Base-by-base conservation (phyloP, 2,888 invertebrate species). In the Hypolimnas misippus region DNA sequence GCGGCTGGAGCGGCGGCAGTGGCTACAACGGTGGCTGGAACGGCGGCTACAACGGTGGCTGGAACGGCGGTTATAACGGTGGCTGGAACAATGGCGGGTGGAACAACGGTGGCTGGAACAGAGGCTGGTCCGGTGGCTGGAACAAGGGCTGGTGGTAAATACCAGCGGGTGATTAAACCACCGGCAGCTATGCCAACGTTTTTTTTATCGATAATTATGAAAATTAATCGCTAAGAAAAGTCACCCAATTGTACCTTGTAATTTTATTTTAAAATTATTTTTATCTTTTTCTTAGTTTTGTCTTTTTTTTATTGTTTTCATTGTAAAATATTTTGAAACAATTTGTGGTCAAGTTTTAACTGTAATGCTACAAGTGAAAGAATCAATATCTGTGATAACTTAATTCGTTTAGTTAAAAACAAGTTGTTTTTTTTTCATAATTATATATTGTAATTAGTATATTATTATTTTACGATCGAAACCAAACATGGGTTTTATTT, bases 1-100 rank as follows among this genome's bases (percentile, higher is more conserved):
- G 46, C 65, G 44, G 63, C 54, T 54, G 42, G 67, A 40, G 46
- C 70, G 53, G 75, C 73, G 19, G 72, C 75, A n/a, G 84, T 78
- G 82, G 83, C 49, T 65, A 21, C 21, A 21, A 29, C 50, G 62
- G 69, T 51, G 72, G 69, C 62, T 70, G 49, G 49, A 14, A 60
- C 35, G 19, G 57, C 21, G 59, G 65, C 10, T 63, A 57, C 55
- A 51, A 54, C 42, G 12, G 50, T 65, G 70, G 44, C 35, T 65
- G 65, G 40, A 35, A 35, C 33, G 1, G 33, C 0, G 33, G 33
- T 12, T 35, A 35, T 8, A 35, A 35, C 12, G 35, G 35, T n/a
- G 35, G 35, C 12, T 38, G 35, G 35, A 38, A 38, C 33, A 10
- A 10, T 33, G 33, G 33, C 10, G 33, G 33, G 7, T 68, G 59